These are phyloP conservation scores for Myathropa florea DNA, from an alignment of 2,888 invertebrate species.

Conservation along the genomic window DNA sequence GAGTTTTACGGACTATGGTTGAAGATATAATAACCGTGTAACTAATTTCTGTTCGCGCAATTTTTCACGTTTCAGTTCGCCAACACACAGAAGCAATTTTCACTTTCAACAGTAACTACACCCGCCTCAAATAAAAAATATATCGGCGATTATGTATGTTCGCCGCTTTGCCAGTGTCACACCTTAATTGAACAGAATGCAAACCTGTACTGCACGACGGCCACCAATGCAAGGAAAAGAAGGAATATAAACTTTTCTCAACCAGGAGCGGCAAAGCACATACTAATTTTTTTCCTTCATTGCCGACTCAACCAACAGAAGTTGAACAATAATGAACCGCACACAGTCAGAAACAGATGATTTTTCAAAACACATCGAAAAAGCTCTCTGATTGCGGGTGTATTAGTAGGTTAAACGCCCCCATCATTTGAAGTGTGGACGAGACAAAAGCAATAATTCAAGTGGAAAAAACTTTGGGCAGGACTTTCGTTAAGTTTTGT, in stretches of 20 bases:
- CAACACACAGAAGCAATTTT: conserved; percentile 46
- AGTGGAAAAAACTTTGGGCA: conserved; percentile 61
- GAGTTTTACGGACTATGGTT: background rate
- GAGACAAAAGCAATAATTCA: conserved; percentile 66
- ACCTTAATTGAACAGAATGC: conserved; percentile 68
- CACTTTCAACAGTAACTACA: conserved; percentile 54
- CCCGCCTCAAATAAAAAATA: conserved; percentile 46
- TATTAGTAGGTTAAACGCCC: conserved; percentile 71
- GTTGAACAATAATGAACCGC: conserved; percentile 39
- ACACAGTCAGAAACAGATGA: conserved; percentile 62
- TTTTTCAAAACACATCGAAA: conserved; percentile 46
- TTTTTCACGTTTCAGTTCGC: conserved; percentile 29
- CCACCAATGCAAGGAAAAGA: conserved; percentile 42
- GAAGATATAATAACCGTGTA: background rate
- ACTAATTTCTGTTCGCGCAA: conserved; percentile 43
- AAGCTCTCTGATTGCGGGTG: conserved; percentile 20
- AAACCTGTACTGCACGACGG: conserved; percentile 63
- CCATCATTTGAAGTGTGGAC: conserved; percentile 65
- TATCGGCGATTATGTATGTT: conserved; percentile 52
- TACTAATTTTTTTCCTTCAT: conserved; percentile 46
- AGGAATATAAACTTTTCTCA: conserved; percentile 37
- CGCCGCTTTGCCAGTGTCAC: conserved; percentile 59
- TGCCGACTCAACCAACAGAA: conserved; percentile 43
- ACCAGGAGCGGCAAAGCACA: conserved; percentile 63
- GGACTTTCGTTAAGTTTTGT: conserved; percentile 65